A percentile compares a stretch with the other conserved stretches of the same genome.
phyloP scores from a whole-genome alignment of 2,888 invertebrate genomes.

The Tholera decimalis region DNA sequence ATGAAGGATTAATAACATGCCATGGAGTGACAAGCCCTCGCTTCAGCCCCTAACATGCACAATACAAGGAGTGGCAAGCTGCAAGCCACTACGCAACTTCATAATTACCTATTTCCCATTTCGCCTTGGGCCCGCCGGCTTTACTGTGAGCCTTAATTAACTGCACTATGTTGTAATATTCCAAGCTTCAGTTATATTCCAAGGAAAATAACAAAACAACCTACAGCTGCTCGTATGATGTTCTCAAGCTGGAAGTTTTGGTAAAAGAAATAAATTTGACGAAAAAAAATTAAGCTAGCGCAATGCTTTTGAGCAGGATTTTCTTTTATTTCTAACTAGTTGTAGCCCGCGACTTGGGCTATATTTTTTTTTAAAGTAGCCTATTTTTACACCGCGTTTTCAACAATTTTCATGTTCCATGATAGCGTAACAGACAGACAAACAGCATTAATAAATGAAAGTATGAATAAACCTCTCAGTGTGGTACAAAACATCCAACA shows the following conservation, averaged over 20 bases:
- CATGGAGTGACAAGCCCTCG: conserved; percentile 37
- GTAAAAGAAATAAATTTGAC: conserved; percentile 25
- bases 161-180: conserved; percentile 80
- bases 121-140: conserved; percentile 82
- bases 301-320: neutral
- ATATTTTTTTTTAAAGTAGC: too few relatives aligned
- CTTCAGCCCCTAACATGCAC: conserved; percentile 57
- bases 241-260: conserved; percentile 23
- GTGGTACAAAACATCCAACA: too few relatives aligned
- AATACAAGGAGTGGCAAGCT: conserved; percentile 71
- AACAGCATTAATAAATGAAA: too few relatives aligned
- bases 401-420: too few relatives aligned
- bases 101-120: conserved; percentile 90
- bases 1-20: neutral
- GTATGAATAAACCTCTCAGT: too few relatives aligned
- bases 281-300: conserved; percentile 14
- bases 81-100: conserved; percentile 87
- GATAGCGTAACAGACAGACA: too few relatives aligned
- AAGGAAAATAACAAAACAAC: conserved; percentile 71
- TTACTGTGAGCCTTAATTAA: conserved; percentile 86
- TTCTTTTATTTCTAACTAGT: too few relatives aligned
- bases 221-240: conserved; percentile 47
- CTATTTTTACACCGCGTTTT: too few relatives aligned
- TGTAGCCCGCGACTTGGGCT: too few relatives aligned
- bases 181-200: conserved; percentile 62